Base-by-base conservation (phyloP, 2,797 vertebrate species). In the Cephalopachus bancanus region DNA sequence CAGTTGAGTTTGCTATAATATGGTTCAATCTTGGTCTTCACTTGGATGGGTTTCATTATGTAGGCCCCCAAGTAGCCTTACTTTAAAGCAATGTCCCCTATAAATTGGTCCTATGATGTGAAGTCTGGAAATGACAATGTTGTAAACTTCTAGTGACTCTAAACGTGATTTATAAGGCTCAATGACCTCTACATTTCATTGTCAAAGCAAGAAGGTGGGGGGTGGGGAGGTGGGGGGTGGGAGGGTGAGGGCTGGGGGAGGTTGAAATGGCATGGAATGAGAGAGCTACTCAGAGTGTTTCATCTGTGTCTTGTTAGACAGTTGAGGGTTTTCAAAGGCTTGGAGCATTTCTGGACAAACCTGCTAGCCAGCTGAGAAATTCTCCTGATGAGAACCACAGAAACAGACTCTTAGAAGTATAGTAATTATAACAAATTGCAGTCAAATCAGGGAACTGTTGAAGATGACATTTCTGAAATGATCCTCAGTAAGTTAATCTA, bases 401-500 rank as follows among this genome's bases (percentile, higher is more conserved):
- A 76, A 49, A 95, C n/a, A 57, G 44, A 90, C 10, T 79, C 60
- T 91, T 72, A 71, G 51, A 76, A 84, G 57, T 22, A 2, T 19
- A 88, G 30, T 51, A 92, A 87, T 76, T 81, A 49, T 65, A 94
- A 92, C 37, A 85, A 96, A 89, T 79, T 93, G 20, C 55, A 85
- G 30, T 65, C 83, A 33, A 84, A 78, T n/a, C 51, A 95, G n/a
- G 89, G 69, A 2, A 4, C 76, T 72, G 3, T 89, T 92, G 20
- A 94, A 92, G 88, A 81, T 89, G 49, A 44, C 53, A 60, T 84
- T 49, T 33, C 93, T 88, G 83, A 12, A n/a, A 81, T 71, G 86
- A 67, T 95, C 55, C 71, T 97, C 59, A 83, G 49, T 93, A 98
- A 93, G 6, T 78, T 95, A 93, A 84, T 72, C 53, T 88, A 76